Conservation (phyloP, 2,888 invertebrate genomes). For the Drosophila melanosoma region DNA sequence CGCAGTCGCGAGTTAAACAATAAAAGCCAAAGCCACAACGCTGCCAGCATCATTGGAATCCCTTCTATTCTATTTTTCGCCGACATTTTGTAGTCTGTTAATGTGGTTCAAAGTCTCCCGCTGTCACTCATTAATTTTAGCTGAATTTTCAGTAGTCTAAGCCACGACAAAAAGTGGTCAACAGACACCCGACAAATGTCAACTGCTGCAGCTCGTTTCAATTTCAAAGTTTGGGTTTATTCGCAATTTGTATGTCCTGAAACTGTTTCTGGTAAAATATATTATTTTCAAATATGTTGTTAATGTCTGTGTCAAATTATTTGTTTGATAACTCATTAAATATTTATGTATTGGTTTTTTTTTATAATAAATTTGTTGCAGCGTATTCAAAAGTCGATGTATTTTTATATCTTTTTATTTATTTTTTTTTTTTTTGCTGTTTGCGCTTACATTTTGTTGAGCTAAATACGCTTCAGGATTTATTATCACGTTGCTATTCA, state of each 20-base stretch:
- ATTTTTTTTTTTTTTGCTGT: neutral
- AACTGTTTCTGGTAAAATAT: neutral
- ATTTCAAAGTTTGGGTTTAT: neutral
- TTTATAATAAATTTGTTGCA: neutral
- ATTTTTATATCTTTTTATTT: neutral
- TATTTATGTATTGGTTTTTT: neutral
- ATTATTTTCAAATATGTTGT: neutral
- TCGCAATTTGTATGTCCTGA: neutral
- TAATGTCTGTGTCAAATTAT: neutral
- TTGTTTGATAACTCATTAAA: neutral
- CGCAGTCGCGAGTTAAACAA: conserved; percentile 44
- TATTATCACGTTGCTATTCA: conserved; percentile 39
- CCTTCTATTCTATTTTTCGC: conserved; percentile 6
- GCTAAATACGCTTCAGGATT: conserved; percentile 14
- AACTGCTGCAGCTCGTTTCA: conserved; percentile 21
- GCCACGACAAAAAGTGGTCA: conserved; percentile 46
- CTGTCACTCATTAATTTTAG: conserved; percentile 50
- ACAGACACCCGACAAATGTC: conserved; percentile 33
- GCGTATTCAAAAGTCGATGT: conserved; percentile 11
- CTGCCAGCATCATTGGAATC: conserved; percentile 29
- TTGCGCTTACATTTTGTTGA: conserved; percentile 5
- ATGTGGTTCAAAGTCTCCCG: conserved; percentile 30
- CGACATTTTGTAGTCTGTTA: conserved; percentile 24
- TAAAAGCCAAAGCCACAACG: conserved; percentile 43
- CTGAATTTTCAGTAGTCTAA: conserved; percentile 28